A percentile compares a stretch with the other conserved stretches of the same genome.
phyloP scores from a whole-genome alignment of 1,140 invertebrate species.

The Trichoplusia ni region DNA sequence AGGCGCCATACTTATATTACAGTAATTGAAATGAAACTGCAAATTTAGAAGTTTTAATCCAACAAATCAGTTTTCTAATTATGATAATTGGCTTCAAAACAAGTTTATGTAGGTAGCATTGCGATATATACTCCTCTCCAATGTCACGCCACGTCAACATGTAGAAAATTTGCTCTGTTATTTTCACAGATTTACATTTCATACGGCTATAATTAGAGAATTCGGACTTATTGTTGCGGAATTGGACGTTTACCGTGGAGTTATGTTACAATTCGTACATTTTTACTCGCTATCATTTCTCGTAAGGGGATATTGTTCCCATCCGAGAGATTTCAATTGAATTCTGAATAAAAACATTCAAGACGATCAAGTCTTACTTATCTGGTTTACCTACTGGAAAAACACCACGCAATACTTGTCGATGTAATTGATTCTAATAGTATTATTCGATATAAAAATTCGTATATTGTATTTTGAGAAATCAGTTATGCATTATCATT shows the following conservation, averaged over 20 bases:
- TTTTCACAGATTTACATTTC: conserved; percentile 79
- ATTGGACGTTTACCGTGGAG: conserved; percentile 55
- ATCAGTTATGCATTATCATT: conserved; percentile 4
- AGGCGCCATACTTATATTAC: conserved; percentile 80
- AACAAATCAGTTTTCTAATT: conserved; percentile 40
- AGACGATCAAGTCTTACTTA: conserved; percentile 23
- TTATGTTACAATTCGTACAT: conserved; percentile 48
- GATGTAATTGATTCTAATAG: conserved; percentile 4
- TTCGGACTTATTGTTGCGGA: conserved; percentile 66
- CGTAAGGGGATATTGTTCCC: conserved; percentile 12
- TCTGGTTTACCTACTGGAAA: conserved; percentile 32
- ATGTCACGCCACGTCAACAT: conserved; percentile 80
- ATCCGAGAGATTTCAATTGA: conserved; percentile 20
- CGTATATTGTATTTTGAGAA: background rate
- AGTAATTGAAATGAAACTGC: conserved; percentile 78
- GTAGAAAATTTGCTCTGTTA: conserved; percentile 75
- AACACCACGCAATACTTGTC: conserved; percentile 22
- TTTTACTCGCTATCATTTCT: conserved; percentile 3
- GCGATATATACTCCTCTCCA: conserved; percentile 56
- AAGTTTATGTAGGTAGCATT: conserved; percentile 41
- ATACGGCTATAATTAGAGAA: conserved; percentile 77
- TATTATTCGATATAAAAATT: background rate
- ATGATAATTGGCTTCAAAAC: conserved; percentile 35
- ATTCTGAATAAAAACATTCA: conserved; percentile 41
- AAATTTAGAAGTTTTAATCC: conserved; percentile 62